phyloP scores from a whole-genome alignment of 2,888 invertebrate species.

The Melipona bicolor region DNA sequence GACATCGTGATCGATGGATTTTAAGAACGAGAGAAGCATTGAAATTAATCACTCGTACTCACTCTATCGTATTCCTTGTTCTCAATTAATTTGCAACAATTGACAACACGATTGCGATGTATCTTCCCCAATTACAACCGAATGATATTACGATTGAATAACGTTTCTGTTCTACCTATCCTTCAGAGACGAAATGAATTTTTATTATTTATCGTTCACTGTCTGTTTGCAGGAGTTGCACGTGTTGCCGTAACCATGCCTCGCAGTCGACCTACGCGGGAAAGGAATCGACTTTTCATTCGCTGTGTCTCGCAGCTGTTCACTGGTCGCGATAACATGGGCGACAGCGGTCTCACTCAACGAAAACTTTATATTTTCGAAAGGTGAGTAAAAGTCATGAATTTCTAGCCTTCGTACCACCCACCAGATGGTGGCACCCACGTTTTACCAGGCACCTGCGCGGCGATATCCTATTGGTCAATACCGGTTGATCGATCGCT shows the following conservation, averaged over 20 bases:
- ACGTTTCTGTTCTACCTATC: background rate
- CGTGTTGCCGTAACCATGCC: slow-evolving; percentile 49
- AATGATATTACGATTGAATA: background rate
- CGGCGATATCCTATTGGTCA: slow-evolving; percentile 47
- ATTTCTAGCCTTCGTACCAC: slow-evolving; percentile 66
- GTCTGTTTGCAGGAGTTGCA: slow-evolving; percentile 31
- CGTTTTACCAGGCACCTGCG: slow-evolving; percentile 70
- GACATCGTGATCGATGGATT: slow-evolving; percentile 59
- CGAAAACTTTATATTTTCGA: slow-evolving; percentile 73
- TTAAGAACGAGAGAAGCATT: slow-evolving; percentile 47
- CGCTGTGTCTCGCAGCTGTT: slow-evolving; percentile 67
- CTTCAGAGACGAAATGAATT: slow-evolving; percentile 7
- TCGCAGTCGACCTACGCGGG: slow-evolving; percentile 69
- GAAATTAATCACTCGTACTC: slow-evolving; percentile 47
- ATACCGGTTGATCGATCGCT: slow-evolving; percentile 63
- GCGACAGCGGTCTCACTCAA: slow-evolving; percentile 66
- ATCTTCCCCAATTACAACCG: background rate
- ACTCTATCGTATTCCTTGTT: slow-evolving; percentile 17
- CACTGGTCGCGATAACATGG: slow-evolving; percentile 55
- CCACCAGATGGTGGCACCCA: slow-evolving; percentile 68
- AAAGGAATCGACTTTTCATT: slow-evolving; percentile 72
- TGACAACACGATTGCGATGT: background rate
- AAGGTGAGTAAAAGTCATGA: slow-evolving; percentile 71
- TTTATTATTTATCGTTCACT: slow-evolving; percentile 2
- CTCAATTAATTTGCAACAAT: slow-evolving; percentile 53